These are phyloP conservation scores for Anguilla marmorata DNA, from an alignment of 2,797 vertebrate species.

Conservation along the genomic window DNA sequence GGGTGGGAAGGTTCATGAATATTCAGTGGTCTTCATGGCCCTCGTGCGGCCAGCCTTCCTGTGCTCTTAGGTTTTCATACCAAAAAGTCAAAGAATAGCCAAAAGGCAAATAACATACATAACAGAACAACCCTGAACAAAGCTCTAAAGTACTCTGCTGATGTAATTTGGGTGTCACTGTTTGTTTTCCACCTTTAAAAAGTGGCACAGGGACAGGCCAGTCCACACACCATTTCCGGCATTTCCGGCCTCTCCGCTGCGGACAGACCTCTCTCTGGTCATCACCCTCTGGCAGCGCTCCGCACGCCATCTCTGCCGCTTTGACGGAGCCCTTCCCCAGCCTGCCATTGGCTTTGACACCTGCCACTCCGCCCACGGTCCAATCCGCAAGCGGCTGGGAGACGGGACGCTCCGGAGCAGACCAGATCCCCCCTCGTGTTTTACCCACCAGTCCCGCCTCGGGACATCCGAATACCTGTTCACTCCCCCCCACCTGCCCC, in stretches of 20 bases:
- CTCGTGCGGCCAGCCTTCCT: background rate
- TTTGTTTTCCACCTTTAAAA: background rate
- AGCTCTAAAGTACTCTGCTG: constrained; percentile 37
- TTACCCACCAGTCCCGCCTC: constrained; percentile 49
- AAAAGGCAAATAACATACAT: background rate
- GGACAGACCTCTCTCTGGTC: constrained; percentile 27
- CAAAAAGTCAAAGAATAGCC: background rate
- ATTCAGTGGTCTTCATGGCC: background rate
- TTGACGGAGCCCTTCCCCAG: constrained; percentile 49
- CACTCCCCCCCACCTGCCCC: too few species aligned
- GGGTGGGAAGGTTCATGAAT: background rate
- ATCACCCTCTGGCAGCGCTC: constrained; percentile 29
- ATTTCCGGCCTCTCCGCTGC: background rate
- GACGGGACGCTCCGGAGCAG: constrained; percentile 45
- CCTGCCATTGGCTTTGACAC: constrained; percentile 62
- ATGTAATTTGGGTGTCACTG: constrained; percentile 45
- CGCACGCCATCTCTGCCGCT: constrained; percentile 32
- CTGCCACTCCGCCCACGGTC: constrained; percentile 51
- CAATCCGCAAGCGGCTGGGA: constrained; percentile 52
- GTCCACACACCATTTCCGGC: too few species aligned
- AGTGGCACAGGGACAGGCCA: background rate
- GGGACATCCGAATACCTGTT: constrained; percentile 44
- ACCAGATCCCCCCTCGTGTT: constrained; percentile 27
- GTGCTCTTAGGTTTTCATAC: background rate
- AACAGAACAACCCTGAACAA: constrained; percentile 27